Percentiles rank a stretch among this genome's conserved stretches.
phyloP scores from a whole-genome alignment of 2,888 invertebrate genomes.

The Deroplatys truncata region DNA sequence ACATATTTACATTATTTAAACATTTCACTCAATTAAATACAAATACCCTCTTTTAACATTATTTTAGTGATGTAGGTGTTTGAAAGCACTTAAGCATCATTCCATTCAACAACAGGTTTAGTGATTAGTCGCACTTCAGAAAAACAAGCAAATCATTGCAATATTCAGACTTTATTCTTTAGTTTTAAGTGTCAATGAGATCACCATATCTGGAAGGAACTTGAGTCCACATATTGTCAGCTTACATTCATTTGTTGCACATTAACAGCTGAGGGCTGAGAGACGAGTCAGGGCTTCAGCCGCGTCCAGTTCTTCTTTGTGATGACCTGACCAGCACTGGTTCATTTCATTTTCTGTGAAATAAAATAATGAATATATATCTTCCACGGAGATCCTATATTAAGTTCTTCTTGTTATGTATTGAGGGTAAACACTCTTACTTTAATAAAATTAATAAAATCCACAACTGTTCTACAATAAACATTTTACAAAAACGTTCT shows the following conservation, averaged over 20 bases:
- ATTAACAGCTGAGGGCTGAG: conserved; percentile 43
- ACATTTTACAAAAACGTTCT: too few species aligned
- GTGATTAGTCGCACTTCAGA: neutral
- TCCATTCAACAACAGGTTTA: neutral
- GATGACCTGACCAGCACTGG: conserved; percentile 40
- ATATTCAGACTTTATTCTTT: neutral
- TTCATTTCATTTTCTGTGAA: conserved; percentile 28
- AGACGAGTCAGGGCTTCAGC: conserved; percentile 69
- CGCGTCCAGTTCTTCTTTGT: conserved; percentile 70
- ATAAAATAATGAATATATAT: conserved; percentile 15
- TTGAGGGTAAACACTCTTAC: too few species aligned
- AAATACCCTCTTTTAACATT: neutral
- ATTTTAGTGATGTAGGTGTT: neutral
- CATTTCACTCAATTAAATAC: neutral
- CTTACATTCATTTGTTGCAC: neutral
- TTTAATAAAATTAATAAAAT: too few species aligned
- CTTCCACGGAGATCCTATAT: neutral
- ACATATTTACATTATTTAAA: neutral
- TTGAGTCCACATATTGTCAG: neutral
- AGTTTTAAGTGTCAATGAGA: neutral
- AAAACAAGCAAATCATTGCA: neutral
- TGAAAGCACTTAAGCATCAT: neutral
- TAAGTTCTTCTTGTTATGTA: too few species aligned
- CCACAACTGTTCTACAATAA: too few species aligned
- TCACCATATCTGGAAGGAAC: neutral